Evolutionary conservation across 2,888 invertebrate species (phyloP), one percentile per base, ranked within the genome.

Genomic region (Timema cristinae): DNA sequence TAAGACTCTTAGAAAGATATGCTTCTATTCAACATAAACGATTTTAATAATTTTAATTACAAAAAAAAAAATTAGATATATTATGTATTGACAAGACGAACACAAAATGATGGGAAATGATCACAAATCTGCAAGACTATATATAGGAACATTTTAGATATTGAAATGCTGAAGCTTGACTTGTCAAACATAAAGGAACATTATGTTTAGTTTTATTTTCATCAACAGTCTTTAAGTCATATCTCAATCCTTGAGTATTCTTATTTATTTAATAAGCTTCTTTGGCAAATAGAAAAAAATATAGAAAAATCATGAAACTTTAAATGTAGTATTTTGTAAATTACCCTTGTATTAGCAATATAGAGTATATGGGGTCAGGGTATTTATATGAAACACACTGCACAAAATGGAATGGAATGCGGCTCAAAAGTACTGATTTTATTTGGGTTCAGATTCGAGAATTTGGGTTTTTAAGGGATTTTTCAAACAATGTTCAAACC

Each of bases 121-220:
- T 32, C 32, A 32, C 32, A 32, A 2, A 32, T 32, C 32, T 63
- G 48, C 47, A 32, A 63, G 63, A 63, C 63, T 32, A 32, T 32
- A 47, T 63, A 63, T 63, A 63, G 63, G 63, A 63, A 63, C 63
- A 63, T 63, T 63, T 48, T 63, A 63, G 32, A 63, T 48, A 63
- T 32, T 63, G 63, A 32, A 63, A 63, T 63, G 32, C 47, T 63
- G 32, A 63, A 63, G 32, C 32, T 63, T 63, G 48, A 63, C 32
- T 13, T 63, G 48, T 63, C n/a, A 48, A 63, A 63, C 63, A 7
- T 63, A 63, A 63, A 63, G 63, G 63, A 63, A 63, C 63, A 63
- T 63, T 47, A 63, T 32, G 16, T 16, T 63, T 47, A 63, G 47
- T 48, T 47, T 63, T 63, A 32, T 32, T 32, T 32, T 32, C 32